phyloP scores from a whole-genome alignment of 1,140 invertebrate species.

The Drosophila orena region DNA sequence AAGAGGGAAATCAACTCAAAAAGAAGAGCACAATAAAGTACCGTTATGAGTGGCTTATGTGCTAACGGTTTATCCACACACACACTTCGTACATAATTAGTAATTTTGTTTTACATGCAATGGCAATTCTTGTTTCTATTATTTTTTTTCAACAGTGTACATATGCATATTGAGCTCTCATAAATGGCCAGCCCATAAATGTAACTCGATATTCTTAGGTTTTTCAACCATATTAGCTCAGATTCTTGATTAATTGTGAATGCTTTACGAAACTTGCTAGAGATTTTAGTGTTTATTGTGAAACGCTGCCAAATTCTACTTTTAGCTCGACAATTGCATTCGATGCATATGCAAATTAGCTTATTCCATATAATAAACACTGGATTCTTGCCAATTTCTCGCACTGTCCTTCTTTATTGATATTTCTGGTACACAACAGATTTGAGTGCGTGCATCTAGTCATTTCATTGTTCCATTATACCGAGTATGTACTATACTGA shows the following conservation, averaged over 20 bases:
- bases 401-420: background rate
- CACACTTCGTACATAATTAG: too few species aligned
- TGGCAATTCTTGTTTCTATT: too few species aligned
- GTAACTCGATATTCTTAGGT: background rate
- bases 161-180: background rate
- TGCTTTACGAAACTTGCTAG: too few species aligned
- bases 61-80: too few species aligned
- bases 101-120: too few species aligned
- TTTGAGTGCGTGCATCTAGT: background rate
- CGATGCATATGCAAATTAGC: background rate
- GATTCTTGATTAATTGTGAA: background rate
- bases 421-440: background rate
- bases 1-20: too few species aligned
- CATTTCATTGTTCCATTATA: background rate
- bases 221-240: too few species aligned
- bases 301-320: conserved; percentile 6
- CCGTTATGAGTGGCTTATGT: too few species aligned
- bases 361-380: background rate
- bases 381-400: background rate
- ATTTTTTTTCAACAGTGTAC: too few species aligned
- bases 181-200: background rate
- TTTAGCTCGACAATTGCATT: conserved; percentile 4
- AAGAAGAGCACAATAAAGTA: too few species aligned
- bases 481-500: too few species aligned
- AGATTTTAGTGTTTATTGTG: background rate